phyloP scores from a whole-genome alignment of 2,113 vertebrate genomes.

The Hystrix cristata region DNA sequence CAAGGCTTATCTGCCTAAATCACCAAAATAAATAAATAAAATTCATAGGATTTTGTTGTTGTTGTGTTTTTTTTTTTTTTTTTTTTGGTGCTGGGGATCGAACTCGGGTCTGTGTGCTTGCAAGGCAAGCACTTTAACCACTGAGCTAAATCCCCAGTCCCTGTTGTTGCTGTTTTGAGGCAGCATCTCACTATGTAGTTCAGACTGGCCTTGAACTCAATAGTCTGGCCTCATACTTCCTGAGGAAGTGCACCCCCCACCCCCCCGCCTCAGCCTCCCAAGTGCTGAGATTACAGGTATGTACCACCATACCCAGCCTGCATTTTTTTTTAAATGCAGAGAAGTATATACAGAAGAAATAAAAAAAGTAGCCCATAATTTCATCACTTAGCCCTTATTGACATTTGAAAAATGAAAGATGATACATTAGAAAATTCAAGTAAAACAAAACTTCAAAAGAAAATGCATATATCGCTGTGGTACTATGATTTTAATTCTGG shows the following conservation, averaged over 20 bases:
- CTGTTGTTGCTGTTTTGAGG: neutral
- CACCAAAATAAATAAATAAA: neutral
- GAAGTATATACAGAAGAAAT: conserved; percentile 46
- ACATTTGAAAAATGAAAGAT: neutral
- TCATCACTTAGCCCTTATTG: neutral
- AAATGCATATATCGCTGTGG: too few relatives aligned
- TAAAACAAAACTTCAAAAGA: conserved; percentile 41
- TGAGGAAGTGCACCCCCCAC: too few relatives aligned
- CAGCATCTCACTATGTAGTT: neutral
- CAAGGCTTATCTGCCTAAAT: neutral
- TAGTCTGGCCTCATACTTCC: too few relatives aligned
- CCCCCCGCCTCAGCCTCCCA: neutral
- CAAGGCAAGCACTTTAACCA: neutral
- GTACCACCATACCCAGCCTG: neutral
- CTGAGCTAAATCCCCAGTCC: too few relatives aligned
- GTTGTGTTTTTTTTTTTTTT: neutral
- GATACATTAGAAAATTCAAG: conserved; percentile 59
- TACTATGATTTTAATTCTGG: too few relatives aligned
- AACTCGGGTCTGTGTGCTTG: too few relatives aligned
- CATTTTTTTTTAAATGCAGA: conserved; percentile 14
- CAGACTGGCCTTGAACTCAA: too few relatives aligned
- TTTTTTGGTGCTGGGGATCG: too few relatives aligned
- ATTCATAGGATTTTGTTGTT: neutral
- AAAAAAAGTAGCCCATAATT: conserved; percentile 41
- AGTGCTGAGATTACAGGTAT: neutral